A percentile compares a stretch with the other conserved stretches of the same genome.
Evolutionary conservation across 2,113 vertebrate species (phyloP).

Genomic region (Catagonus wagneri): DNA sequence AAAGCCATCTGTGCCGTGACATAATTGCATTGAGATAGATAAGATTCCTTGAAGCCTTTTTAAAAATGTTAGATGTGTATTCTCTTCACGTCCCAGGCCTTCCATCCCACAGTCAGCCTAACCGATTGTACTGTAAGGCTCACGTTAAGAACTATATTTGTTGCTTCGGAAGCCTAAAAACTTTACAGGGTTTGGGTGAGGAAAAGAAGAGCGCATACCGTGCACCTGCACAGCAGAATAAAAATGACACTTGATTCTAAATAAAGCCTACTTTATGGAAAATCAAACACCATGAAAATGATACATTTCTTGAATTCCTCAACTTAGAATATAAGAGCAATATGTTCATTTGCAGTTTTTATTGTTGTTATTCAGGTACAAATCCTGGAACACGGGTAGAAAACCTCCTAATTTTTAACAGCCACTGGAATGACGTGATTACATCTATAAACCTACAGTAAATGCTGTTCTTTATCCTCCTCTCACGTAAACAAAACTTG

Average conservation of each 20-base stretch:
- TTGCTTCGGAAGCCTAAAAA: neutral
- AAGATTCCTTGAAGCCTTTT: neutral
- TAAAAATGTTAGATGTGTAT: neutral
- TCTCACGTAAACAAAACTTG: neutral
- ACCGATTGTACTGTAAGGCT: neutral
- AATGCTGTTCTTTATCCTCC: neutral
- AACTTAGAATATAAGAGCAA: slow-evolving; percentile 18
- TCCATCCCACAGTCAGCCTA: neutral
- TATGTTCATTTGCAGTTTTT: slow-evolving; percentile 3
- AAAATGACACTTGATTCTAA: neutral
- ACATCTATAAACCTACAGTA: neutral
- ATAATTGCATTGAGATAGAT: neutral
- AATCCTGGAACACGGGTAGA: too few species aligned
- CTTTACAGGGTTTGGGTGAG: neutral
- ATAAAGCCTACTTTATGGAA: neutral
- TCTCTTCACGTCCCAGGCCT: slow-evolving; percentile 15
- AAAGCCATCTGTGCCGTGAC: neutral
- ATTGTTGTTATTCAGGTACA: neutral
- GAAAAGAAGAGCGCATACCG: neutral
- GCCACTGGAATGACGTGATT: neutral
- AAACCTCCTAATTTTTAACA: neutral
- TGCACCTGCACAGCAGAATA: neutral
- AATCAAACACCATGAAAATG: slow-evolving; percentile 16
- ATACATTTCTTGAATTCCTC: slow-evolving; percentile 14
- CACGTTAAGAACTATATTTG: neutral